Conservation (phyloP, 1,140 invertebrate species). For the Sinonovacula constricta region DNA sequence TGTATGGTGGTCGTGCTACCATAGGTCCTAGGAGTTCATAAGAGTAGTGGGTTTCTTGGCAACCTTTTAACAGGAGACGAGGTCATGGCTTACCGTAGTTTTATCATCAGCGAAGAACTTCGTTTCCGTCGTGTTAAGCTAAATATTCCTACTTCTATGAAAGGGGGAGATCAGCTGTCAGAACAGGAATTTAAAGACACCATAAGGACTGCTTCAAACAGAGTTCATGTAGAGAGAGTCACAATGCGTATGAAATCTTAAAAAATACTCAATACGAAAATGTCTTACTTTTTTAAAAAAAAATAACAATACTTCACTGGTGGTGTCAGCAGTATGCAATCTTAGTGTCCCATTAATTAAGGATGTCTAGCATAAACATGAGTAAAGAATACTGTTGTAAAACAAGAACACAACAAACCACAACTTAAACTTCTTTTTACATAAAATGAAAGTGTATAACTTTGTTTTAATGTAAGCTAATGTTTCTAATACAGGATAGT, state of each 20-base stretch:
- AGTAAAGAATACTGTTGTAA: too few species aligned
- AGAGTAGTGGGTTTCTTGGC: conserved; percentile 61
- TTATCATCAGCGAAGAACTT: conserved; percentile 49
- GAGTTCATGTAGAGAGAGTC: conserved; percentile 18
- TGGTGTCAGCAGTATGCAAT: neutral
- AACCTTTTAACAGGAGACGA: conserved; percentile 57
- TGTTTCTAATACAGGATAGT: too few species aligned
- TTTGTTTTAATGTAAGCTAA: too few species aligned
- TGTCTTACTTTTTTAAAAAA: conserved; percentile 7
- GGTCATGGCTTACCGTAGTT: conserved; percentile 61
- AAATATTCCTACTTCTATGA: conserved; percentile 25
- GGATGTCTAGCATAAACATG: too few species aligned
- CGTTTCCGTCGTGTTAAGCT: conserved; percentile 9
- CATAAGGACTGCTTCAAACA: conserved; percentile 6
- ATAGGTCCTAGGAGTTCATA: conserved; percentile 66
- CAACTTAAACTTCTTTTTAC: too few species aligned
- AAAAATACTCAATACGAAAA: conserved; percentile 7
- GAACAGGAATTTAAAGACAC: conserved; percentile 1
- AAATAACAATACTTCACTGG: neutral
- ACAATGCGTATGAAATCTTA: conserved; percentile 21
- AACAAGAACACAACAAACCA: too few species aligned
- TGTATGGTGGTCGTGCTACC: conserved; percentile 62
- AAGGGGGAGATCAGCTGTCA: neutral
- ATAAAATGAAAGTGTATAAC: too few species aligned
- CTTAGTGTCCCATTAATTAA: conserved; percentile 1